Evolutionary conservation across 2,888 invertebrate genomes (phyloP), one percentile per base, ranked within the genome.

Genomic region (Stenodera caucasica): DNA sequence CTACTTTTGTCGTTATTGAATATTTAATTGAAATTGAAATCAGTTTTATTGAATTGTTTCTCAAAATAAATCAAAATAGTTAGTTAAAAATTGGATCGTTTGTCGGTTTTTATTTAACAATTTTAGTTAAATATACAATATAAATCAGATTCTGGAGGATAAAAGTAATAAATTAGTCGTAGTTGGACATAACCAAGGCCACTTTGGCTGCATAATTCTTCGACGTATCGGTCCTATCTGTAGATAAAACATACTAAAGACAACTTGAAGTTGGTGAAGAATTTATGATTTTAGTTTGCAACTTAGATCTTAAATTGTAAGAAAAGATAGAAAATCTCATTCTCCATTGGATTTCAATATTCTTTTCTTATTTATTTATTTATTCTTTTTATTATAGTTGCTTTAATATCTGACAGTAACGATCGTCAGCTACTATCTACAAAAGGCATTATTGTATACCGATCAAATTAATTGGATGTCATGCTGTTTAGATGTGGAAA

Each of bases 101-200:
- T 56, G 62, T 56, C 33, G 12, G 58, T 50, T 55, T 63, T 59
- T 59, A 50, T 67, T 71, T 65, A 68, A 37, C 67, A 69, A 74
- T 73, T 73, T 72, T 70, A 73, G 68, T 18, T 18, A 12, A 8
- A 45, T 21, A 45, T 18, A 32, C 71, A 71, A 73, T 71, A 72
- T 74, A 75, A 72, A 72, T 72, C 72, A 71, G 75, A 75, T 75
- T 70, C 67, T 59, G 63, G 53, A 62, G 72, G 77, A 77, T 77
- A 76, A 75, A 70, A 65, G 72, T 69, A 71, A 75, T 77, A 77
- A 75, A 76, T 77, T 74, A 63, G 70, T 70, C 69, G 67, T 45
- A 67, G 71, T 72, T 68, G 75, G 74, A 74, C 75, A 70, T 68
- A 68, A 71, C 72, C 75, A 76, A 77, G 75, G 75, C 75, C 75